Percentiles rank a stretch among this genome's conserved stretches.
Evolutionary conservation across 2,888 invertebrate species (phyloP).

Genomic region (Blastobasis adustella): DNA sequence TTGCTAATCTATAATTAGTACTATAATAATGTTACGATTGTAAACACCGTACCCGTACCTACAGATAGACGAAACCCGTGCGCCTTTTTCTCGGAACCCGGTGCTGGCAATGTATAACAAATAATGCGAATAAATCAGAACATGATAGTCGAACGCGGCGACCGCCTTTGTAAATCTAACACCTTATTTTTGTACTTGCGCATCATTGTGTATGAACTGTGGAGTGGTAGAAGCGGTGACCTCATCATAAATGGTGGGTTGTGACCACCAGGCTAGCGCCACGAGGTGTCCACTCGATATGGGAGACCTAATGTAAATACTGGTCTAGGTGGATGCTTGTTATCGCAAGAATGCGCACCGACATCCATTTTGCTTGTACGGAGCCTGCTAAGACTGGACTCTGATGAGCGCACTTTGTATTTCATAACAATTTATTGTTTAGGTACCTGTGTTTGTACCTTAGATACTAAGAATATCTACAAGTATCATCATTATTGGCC

Average conservation of each 20-base stretch:
- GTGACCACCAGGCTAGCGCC: constrained; percentile 59
- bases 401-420: no score
- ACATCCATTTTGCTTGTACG: no score
- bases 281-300: constrained; percentile 44
- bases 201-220: constrained; percentile 2
- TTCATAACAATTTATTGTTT: no score
- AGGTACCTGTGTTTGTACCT: no score
- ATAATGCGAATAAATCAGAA: constrained; percentile 15
- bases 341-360: no score
- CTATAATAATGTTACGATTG: not conserved
- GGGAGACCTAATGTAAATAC: constrained; percentile 45
- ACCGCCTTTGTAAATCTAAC: constrained; percentile 20
- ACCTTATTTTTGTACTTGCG: not conserved
- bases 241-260: constrained; percentile 41
- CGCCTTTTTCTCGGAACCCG: not conserved
- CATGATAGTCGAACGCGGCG: constrained; percentile 16
- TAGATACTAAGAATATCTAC: no score
- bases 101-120: not conserved
- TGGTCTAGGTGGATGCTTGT: not conserved
- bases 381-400: no score
- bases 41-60: not conserved
- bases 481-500: no score
- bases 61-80: not conserved
- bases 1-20: no score
- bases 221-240: constrained; percentile 38